Evolutionary conservation across 2,888 invertebrate species (phyloP).

Genomic region (Elegia similella): DNA sequence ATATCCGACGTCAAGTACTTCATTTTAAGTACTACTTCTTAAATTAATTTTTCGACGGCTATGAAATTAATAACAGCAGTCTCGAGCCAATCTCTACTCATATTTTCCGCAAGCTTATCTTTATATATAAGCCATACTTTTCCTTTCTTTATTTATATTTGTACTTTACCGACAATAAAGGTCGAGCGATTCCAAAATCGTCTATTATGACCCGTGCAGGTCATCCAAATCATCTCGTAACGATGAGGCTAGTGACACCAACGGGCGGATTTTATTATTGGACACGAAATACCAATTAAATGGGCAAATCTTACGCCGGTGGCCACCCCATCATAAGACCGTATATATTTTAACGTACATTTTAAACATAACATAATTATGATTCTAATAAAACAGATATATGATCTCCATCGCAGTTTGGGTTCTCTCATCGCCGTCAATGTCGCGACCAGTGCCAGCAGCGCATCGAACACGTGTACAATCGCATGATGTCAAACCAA

Average conservation of each 20-base stretch:
- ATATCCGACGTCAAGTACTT: neutral
- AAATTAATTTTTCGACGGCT: neutral
- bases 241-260: neutral
- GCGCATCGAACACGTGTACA: neutral
- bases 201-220: neutral
- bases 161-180: neutral
- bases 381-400: conserved; percentile 3
- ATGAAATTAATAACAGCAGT: neutral
- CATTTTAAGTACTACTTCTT: neutral
- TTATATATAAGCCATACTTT: neutral
- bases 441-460: conserved; percentile 1
- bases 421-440: neutral
- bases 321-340: neutral
- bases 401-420: neutral
- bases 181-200: conserved; percentile 7
- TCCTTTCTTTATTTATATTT: neutral
- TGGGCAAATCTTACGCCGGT: neutral
- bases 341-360: neutral
- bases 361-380: conserved; percentile 4
- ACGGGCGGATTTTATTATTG: neutral
- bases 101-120: neutral
- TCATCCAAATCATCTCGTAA: neutral
- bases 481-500: neutral
- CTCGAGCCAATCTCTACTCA: neutral
- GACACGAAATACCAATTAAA: neutral